Conservation (phyloP, 2,113 vertebrate species). For the Puma concolor region DNA sequence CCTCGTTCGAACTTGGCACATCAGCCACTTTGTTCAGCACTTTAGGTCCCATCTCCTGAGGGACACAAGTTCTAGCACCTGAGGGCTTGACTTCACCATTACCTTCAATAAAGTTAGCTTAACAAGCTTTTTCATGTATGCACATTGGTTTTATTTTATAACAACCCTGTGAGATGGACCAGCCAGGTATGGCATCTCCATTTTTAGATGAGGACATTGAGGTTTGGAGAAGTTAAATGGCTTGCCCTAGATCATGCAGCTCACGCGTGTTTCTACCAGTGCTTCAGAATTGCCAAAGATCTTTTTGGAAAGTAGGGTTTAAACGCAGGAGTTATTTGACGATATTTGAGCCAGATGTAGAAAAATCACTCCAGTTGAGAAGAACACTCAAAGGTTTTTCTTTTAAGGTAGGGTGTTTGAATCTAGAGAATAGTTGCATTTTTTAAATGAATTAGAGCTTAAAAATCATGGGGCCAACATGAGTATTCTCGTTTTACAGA, state of each 20-base stretch:
- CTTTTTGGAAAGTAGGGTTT: background rate
- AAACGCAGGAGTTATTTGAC: background rate
- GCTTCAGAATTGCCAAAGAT: background rate
- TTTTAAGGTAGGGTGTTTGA: background rate
- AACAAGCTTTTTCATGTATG: background rate
- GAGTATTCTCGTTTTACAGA: background rate
- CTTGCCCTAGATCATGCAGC: background rate
- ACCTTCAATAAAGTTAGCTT: background rate
- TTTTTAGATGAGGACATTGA: background rate
- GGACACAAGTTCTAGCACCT: background rate
- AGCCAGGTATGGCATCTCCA: background rate
- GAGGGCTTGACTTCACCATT: background rate
- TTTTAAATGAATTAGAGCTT: background rate
- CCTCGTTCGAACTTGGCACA: background rate
- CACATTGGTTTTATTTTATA: background rate
- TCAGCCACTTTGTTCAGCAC: background rate
- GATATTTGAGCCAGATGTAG: background rate
- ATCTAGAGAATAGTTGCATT: background rate
- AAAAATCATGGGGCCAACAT: background rate
- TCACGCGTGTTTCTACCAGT: background rate
- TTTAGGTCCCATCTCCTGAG: background rate
- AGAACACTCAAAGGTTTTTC: background rate
- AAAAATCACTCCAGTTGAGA: background rate
- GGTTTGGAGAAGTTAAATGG: background rate
- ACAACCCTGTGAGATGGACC: background rate